A percentile compares a stretch with the other conserved stretches of the same genome.
These are phyloP conservation scores for Bombyx huttoni DNA, from an alignment of 2,888 invertebrate species.

Conservation along the genomic window DNA sequence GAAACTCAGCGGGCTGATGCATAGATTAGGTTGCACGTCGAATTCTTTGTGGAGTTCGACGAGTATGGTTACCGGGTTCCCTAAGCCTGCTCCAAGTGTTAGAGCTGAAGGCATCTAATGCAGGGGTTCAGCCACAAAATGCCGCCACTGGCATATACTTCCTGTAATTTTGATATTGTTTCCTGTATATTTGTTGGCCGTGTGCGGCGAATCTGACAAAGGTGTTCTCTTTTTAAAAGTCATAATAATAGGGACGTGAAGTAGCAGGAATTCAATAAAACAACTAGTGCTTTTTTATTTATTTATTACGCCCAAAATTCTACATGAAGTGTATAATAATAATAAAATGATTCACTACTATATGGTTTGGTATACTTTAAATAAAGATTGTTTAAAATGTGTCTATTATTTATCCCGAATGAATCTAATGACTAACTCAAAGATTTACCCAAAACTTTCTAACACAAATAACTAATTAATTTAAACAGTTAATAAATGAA, in stretches of 20 bases:
- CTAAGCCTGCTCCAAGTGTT: too few species aligned
- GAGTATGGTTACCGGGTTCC: too few species aligned
- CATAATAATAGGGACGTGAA: neutral
- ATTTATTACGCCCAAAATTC: constrained; percentile 14
- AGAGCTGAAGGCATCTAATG: too few species aligned
- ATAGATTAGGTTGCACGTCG: too few species aligned
- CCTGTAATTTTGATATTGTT: too few species aligned
- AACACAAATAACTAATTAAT: neutral
- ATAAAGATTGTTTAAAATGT: neutral
- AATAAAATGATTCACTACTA: constrained; percentile 7
- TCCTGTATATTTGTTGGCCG: too few species aligned
- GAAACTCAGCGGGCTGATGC: too few species aligned
- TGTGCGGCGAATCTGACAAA: too few species aligned
- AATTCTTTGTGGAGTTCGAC: too few species aligned
- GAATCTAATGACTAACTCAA: neutral
- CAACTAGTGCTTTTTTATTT: neutral
- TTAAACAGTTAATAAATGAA: neutral
- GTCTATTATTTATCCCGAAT: too few species aligned
- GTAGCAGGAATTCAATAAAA: neutral
- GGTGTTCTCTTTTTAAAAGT: neutral
- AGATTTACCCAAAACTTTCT: neutral
- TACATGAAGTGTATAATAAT: constrained; percentile 13
- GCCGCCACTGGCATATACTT: too few species aligned
- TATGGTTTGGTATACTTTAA: constrained; percentile 4
- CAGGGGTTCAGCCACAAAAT: too few species aligned